These are phyloP conservation scores for Falco columbarius DNA, from an alignment of 2,797 vertebrate species.

Conservation along the genomic window DNA sequence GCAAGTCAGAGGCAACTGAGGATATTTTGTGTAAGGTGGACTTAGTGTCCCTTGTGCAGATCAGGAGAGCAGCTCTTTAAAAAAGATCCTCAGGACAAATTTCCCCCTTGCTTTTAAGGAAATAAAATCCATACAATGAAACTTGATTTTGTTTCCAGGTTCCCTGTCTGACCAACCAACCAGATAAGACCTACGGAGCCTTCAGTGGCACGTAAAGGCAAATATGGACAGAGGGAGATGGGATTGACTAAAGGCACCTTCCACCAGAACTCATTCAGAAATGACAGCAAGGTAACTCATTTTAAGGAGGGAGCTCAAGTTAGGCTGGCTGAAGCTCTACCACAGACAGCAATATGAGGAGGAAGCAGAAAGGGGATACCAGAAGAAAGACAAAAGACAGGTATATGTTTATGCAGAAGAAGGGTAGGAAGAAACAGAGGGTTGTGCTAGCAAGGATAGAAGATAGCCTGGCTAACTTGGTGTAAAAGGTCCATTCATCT, in stretches of 20 bases:
- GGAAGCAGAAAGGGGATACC: neutral
- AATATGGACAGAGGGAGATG: accelerated
- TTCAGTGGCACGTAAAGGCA: neutral
- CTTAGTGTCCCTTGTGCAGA: neutral
- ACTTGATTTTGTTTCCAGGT: neutral
- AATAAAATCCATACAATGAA: neutral
- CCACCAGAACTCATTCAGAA: neutral
- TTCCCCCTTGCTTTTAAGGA: neutral
- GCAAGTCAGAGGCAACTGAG: neutral
- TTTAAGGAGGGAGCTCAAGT: neutral
- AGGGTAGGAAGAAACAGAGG: neutral
- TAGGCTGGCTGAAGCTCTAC: neutral
- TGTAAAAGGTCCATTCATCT: neutral
- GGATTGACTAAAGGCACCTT: neutral
- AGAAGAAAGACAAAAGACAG: neutral
- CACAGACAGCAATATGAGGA: neutral
- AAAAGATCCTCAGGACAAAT: neutral
- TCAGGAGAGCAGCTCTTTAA: neutral
- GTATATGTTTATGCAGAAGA: neutral
- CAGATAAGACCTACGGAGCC: accelerated
- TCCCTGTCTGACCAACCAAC: neutral
- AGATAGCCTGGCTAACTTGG: neutral
- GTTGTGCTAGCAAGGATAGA: neutral
- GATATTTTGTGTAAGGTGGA: neutral
- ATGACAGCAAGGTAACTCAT: neutral